Evolutionary conservation across 2,797 vertebrate species (phyloP), one percentile per base, ranked within the genome.

Genomic region (Micromesistius poutassou): DNA sequence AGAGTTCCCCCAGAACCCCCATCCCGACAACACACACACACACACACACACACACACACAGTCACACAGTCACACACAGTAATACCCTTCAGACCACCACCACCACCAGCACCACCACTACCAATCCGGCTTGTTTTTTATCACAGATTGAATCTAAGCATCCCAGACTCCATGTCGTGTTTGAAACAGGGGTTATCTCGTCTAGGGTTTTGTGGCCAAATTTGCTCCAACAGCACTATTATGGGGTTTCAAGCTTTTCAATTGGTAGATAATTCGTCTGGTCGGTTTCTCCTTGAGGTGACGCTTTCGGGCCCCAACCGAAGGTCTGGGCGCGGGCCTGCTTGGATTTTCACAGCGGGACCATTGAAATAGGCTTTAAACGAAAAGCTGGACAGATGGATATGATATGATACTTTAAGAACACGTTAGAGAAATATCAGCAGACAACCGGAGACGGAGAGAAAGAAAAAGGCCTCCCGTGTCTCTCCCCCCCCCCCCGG

Each of bases 131-230:
- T 87, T 86, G 5, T 62, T n/a, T 62, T 86, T 82, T 31, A 80
- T 90, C 83, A 89, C 76, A 80, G 83, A 88, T 88, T 88, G 86
- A 8, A 77, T 74, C 68, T 81, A 80, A 88, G 84, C 86, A 74
- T 50, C 74, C 22, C 71, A 78, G 80, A 83, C 81, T 81, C 81
- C 80, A 2, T 76, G 80, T 83, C 83, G 76, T 77, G 84, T 82
- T 81, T 82, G 77, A 85, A 83, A 83, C 87, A 35, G 78, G 40
- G 79, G 80, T 81, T 76, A 83, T 83, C 78, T 71, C 50, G 55
- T 62, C 55, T 62, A 25, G 1, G 55, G 8, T 78, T 73, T 84
- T 73, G 75, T 42, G 77, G 62, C 68, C 76, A 72, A 72, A 36
- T 33, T 25, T 36, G 30, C 35, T 33, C 31, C 19, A 19, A 35